These are phyloP conservation scores for Drosophila melanocephala DNA, from an alignment of 2,888 invertebrate genomes.

Conservation along the genomic window DNA sequence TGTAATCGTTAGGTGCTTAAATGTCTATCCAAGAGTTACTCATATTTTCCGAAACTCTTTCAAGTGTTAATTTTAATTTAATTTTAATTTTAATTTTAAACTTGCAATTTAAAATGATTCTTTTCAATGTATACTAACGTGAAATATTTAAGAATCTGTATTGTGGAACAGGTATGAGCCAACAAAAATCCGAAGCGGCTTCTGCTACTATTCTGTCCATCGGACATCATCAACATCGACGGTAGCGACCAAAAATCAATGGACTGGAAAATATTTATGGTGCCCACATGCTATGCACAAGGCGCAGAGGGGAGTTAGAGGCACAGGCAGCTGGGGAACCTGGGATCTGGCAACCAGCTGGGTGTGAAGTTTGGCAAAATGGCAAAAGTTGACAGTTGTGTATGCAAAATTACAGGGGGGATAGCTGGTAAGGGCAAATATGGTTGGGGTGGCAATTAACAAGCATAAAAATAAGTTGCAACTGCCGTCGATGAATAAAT, in stretches of 20 bases:
- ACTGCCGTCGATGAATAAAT: conserved; percentile 63
- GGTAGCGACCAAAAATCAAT: conserved; percentile 77
- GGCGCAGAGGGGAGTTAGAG: neutral
- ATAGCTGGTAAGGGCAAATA: neutral
- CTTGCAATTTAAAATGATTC: neutral
- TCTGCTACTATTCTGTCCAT: conserved; percentile 18
- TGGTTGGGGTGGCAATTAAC: conserved; percentile 58
- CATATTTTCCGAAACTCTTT: neutral
- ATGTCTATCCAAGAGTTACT: neutral
- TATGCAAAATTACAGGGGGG: conserved; percentile 57
- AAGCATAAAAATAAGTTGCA: conserved; percentile 74
- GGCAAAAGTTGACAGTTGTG: conserved; percentile 75
- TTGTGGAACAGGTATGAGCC: conserved; percentile 35
- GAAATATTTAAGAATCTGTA: conserved; percentile 35
- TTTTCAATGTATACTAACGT: neutral
- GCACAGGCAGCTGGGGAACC: conserved; percentile 1
- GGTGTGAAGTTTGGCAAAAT: conserved; percentile 74
- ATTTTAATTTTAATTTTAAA: too few relatives aligned
- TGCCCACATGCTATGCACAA: conserved; percentile 56
- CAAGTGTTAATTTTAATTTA: neutral
- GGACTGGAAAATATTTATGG: conserved; percentile 79
- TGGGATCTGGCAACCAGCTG: conserved; percentile 27
- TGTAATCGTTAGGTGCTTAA: neutral
- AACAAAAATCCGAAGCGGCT: conserved; percentile 3
- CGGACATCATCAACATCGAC: conserved; percentile 71